A percentile compares a stretch with the other conserved stretches of the same genome.
phyloP scores from a whole-genome alignment of 2,888 invertebrate genomes.

The Eupithecia inturbata region DNA sequence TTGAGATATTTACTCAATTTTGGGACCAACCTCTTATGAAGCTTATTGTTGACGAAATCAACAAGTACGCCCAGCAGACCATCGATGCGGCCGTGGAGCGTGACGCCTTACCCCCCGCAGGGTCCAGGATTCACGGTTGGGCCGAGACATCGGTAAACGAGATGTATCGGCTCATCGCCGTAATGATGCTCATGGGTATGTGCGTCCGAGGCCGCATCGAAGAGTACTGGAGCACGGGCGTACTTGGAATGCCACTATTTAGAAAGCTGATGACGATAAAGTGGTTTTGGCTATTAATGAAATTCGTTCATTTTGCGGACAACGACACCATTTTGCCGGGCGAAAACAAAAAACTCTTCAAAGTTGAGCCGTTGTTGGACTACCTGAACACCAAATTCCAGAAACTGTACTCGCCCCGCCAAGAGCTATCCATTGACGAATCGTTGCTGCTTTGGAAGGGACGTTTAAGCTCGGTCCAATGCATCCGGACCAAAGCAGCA shows the following conservation, averaged over 20 bases:
- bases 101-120: neutral
- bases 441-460: slow-evolving; percentile 27
- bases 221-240: neutral
- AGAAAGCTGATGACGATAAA: neutral
- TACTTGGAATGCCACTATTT: neutral
- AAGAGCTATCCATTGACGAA: slow-evolving; percentile 24
- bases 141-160: slow-evolving; percentile 7
- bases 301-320: slow-evolving; percentile 25
- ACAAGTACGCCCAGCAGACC: neutral
- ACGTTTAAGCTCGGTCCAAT: slow-evolving; percentile 44
- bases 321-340: slow-evolving; percentile 18
- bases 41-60: neutral
- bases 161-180: neutral
- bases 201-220: neutral
- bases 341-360: slow-evolving; percentile 18
- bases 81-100: slow-evolving; percentile 5
- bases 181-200: neutral
- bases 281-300: neutral
- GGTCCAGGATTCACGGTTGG: neutral
- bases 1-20: neutral
- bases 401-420: slow-evolving; percentile 25
- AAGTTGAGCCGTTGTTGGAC: slow-evolving; percentile 34
- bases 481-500: slow-evolving; percentile 42
- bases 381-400: slow-evolving; percentile 31
- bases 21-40: neutral